These are phyloP conservation scores for Diachasma alloeum DNA, from an alignment of 1,140 invertebrate species.

Conservation along the genomic window DNA sequence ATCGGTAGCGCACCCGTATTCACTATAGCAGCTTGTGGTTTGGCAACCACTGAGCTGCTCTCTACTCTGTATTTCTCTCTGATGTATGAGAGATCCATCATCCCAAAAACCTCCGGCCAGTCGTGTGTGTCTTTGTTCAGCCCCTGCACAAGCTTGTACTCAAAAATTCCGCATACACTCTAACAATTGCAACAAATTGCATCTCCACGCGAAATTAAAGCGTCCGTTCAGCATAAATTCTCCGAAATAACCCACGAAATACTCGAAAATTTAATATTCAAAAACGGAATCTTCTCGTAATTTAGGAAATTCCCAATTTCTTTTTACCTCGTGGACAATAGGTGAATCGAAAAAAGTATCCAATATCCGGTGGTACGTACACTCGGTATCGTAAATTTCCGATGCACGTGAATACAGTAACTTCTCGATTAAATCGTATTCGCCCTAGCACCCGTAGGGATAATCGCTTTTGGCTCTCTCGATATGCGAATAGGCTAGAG, in stretches of 20 bases:
- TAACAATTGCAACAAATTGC: neutral
- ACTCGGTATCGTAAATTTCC: neutral
- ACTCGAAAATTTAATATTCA: neutral
- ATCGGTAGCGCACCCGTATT: neutral
- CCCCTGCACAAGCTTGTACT: neutral
- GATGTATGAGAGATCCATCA: slow-evolving; percentile 5
- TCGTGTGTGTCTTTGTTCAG: neutral
- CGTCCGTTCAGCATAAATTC: neutral
- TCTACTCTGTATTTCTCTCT: slow-evolving; percentile 5
- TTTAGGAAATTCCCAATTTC: neutral
- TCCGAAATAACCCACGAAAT: no score
- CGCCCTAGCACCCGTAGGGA: neutral
- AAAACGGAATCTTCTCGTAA: neutral
- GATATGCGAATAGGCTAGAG: slow-evolving; percentile 4
- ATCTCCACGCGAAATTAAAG: neutral
- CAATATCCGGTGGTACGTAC: neutral
- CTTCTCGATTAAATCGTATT: slow-evolving; percentile 8
- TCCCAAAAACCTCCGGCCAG: neutral
- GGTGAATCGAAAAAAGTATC: neutral
- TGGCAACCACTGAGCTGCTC: slow-evolving; percentile 2
- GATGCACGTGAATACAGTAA: slow-evolving; percentile 7
- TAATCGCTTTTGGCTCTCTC: slow-evolving; percentile 7
- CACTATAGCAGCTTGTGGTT: slow-evolving; percentile 12
- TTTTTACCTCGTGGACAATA: neutral
- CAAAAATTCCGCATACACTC: neutral